phyloP scores from a whole-genome alignment of 2,113 vertebrate genomes.

The Pipa parva region DNA sequence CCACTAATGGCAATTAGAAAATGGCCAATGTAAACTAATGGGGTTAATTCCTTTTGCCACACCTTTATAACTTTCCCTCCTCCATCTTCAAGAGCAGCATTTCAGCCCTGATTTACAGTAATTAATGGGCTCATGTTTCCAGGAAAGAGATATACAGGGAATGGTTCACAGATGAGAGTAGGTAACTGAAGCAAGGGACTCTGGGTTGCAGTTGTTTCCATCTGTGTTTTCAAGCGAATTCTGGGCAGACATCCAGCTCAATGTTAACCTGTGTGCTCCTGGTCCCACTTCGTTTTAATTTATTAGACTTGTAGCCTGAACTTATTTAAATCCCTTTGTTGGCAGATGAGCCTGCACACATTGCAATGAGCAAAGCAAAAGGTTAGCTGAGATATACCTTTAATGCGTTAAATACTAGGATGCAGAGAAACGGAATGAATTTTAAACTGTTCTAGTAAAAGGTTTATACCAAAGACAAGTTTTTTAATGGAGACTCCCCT shows the following conservation, averaged over 20 bases:
- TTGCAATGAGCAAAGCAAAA: neutral
- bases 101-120: conserved; percentile 31
- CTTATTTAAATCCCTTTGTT: conserved; percentile 20
- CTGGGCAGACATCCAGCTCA: conserved; percentile 26
- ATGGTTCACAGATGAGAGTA: conserved; percentile 28
- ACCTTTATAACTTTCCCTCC: conserved; percentile 15
- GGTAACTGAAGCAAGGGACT: conserved; percentile 22
- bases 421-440: no score
- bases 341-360: conserved; percentile 12
- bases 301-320: conserved; percentile 13
- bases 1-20: conserved; percentile 6
- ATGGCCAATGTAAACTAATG: no score
- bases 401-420: neutral
- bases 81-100: neutral
- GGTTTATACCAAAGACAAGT: no score
- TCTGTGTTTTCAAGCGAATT: conserved; percentile 23
- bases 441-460: no score
- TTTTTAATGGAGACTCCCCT: no score
- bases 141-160: conserved; percentile 27
- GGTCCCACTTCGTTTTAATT: conserved; percentile 14
- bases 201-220: conserved; percentile 22
- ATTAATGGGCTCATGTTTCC: conserved; percentile 34
- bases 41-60: conserved; percentile 1
- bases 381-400: neutral
- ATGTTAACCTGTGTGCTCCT: conserved; percentile 29